A percentile compares a stretch with the other conserved stretches of the same genome.
phyloP scores from a whole-genome alignment of 2,113 vertebrate species.

The Trinectes maculatus region DNA sequence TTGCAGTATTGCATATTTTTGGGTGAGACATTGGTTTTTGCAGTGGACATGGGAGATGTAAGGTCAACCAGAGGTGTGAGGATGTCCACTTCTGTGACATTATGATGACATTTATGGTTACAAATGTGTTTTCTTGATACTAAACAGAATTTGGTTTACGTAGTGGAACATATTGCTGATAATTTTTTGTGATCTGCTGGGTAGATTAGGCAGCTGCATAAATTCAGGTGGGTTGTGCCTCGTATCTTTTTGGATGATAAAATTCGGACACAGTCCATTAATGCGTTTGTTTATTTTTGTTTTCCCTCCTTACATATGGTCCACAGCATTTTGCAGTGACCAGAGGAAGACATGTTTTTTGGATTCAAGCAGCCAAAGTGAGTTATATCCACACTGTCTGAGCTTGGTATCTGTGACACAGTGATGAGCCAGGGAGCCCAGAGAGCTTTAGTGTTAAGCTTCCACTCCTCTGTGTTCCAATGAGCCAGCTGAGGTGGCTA shows the following conservation, averaged over 20 bases:
- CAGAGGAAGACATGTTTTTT: slow-evolving; percentile 9
- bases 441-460: slow-evolving; percentile 30
- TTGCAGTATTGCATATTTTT: neutral
- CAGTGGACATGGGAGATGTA: too few species aligned
- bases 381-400: slow-evolving; percentile 27
- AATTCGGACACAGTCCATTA: neutral
- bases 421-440: slow-evolving; percentile 16
- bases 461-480: slow-evolving; percentile 26
- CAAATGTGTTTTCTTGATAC: slow-evolving; percentile 23
- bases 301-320: slow-evolving; percentile 7
- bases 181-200: neutral
- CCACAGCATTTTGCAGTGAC: slow-evolving; percentile 6
- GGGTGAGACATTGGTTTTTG: too few species aligned
- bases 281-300: neutral
- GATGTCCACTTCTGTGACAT: slow-evolving; percentile 37
- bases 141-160: slow-evolving; percentile 32
- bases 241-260: neutral
- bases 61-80: slow-evolving; percentile 25
- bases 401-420: slow-evolving; percentile 16
- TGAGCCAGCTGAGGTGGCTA: slow-evolving; percentile 44
- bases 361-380: slow-evolving; percentile 21
- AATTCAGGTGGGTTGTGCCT: neutral
- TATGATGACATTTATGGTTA: slow-evolving; percentile 42
- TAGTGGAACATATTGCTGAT: neutral
- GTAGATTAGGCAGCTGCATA: slow-evolving; percentile 8